Evolutionary conservation across 2,888 invertebrate genomes (phyloP), one percentile per base, ranked within the genome.

Genomic region (Boloria euphrosyne): DNA sequence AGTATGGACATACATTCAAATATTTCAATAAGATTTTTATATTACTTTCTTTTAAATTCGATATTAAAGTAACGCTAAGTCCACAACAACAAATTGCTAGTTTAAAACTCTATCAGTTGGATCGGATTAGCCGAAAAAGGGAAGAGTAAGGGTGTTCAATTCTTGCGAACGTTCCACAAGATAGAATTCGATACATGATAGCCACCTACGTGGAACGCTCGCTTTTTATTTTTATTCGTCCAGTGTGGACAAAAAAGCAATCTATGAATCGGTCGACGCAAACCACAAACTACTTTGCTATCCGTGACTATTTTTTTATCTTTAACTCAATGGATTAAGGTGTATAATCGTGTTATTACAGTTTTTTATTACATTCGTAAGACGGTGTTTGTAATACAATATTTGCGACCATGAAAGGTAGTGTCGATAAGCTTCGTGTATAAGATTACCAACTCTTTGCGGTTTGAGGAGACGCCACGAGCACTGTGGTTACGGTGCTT

Each of bases 381-480:
- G 70, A 69, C 72, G 66, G 74, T 71, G 67, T 68, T 74, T 78
- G 91, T 90, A 91, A 92, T 83, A 82, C 79, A 87, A 92, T 87
- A 89, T 85, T 84, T 84, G 88, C 82, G 88, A 85, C 86, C 82
- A 82, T 85, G 87, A 90, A 92, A 89, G 84, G 82, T 86, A 89
- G 85, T 90, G 90, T 90, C 89, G 87, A 86, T 90, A 89, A 86
- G 91, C 90, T 90, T 92, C 84, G 84, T 85, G 88, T 90, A 91
- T 92, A 86, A 86, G 86, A 88, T 92, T 92, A 90, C 90, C 77
- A 78, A 85, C 85, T 86, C 85, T 89, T 89, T 90, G 90, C 82
- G 91, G 90, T 90, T 84, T 83, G 82, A 78, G 83, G 85, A 87
- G 83, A 89, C 85, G 85, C 84, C 85, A 87, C 84, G 83, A 87